phyloP scores from a whole-genome alignment of 2,113 vertebrate species.

The Brachypodius melanocephalos region DNA sequence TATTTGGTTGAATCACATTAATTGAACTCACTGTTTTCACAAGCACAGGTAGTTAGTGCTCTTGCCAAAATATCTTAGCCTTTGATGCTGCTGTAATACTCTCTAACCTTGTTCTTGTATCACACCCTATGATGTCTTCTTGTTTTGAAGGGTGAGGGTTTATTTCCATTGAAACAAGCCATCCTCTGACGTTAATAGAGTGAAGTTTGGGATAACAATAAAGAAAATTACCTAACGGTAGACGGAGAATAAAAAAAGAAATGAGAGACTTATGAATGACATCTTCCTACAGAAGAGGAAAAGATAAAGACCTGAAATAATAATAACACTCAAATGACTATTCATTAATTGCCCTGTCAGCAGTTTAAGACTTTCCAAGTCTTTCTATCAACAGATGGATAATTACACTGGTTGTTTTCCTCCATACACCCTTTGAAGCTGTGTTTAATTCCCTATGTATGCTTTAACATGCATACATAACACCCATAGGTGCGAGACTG shows the following conservation, averaged over 20 bases:
- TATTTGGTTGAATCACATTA: background rate
- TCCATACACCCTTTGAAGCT: conserved; percentile 29
- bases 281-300: conserved; percentile 77
- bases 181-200: conserved; percentile 20
- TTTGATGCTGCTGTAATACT: conserved; percentile 44
- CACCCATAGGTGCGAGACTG: background rate
- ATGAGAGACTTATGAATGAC: conserved; percentile 58
- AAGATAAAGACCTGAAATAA: conserved; percentile 81
- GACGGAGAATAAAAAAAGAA: background rate
- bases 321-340: conserved; percentile 65
- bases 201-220: conserved; percentile 43
- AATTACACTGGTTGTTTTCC: conserved; percentile 52
- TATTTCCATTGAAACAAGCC: conserved; percentile 47
- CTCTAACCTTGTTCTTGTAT: conserved; percentile 35
- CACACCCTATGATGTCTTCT: conserved; percentile 26
- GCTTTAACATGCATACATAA: background rate
- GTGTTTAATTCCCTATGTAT: background rate
- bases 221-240: conserved; percentile 48
- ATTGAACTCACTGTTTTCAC: conserved; percentile 14
- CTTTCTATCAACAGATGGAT: conserved; percentile 60
- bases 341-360: conserved; percentile 67
- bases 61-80: conserved; percentile 19
- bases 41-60: background rate
- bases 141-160: conserved; percentile 8
- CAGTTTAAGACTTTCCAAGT: conserved; percentile 58